phyloP scores from a whole-genome alignment of 2,888 invertebrate species.

The Aethes cnicana region DNA sequence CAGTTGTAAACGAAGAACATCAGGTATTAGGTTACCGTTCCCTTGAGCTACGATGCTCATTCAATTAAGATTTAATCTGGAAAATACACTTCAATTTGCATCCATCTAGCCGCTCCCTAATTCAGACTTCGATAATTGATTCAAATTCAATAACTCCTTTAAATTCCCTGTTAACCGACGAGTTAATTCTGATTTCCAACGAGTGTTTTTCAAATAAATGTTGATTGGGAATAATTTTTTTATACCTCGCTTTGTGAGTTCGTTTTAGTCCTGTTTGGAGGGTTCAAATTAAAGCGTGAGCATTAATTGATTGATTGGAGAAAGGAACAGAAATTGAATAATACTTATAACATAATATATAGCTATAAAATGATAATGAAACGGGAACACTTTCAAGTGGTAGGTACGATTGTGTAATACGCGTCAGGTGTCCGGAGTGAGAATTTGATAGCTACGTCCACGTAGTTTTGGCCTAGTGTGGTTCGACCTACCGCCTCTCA shows the following conservation, averaged over 20 bases:
- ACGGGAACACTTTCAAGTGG: no score
- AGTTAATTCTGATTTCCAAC: conserved; percentile 39
- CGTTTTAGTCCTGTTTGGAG: no score
- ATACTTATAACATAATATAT: no score
- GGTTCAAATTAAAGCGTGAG: no score
- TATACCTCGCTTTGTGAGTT: conserved; percentile 7
- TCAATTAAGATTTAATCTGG: conserved; percentile 27
- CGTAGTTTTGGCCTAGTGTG: no score
- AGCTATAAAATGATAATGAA: no score
- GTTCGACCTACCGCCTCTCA: no score
- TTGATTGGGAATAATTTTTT: conserved; percentile 40
- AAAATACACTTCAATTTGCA: conserved; percentile 33
- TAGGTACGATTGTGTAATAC: no score
- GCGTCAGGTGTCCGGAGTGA: no score
- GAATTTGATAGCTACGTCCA: no score
- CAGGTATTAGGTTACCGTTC: conserved; percentile 6
- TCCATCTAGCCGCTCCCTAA: conserved; percentile 30
- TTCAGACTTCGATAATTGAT: conserved; percentile 39
- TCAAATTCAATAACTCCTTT: conserved; percentile 38
- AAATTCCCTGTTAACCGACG: conserved; percentile 40
- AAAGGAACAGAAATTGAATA: no score
- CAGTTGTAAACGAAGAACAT: background rate
- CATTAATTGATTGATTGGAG: no score
- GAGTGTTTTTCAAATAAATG: conserved; percentile 42
- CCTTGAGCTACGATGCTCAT: conserved; percentile 11